Base-by-base conservation (phyloP, 2,797 vertebrate genomes). In the Gallinago solitaria region DNA sequence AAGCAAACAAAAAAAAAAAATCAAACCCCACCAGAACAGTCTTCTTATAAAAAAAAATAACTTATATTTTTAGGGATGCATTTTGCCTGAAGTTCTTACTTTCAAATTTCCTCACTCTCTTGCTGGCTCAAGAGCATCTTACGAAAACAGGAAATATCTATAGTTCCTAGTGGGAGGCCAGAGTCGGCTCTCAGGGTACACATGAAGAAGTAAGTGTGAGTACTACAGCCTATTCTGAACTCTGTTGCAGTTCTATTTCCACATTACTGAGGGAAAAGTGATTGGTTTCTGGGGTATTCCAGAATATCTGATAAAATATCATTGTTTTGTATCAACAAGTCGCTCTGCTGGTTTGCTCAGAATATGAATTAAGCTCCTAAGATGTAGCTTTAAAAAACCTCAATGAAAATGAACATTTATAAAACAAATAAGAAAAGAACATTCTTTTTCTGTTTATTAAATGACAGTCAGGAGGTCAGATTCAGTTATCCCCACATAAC, bases 401-500 rank as follows among this genome's bases (percentile, higher is more conserved):
- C 0, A 0, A 6, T 27, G 18, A 83, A 95, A 94, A 68, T 12
- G 13, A 35, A 61, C 9, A 2, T 79, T 83, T 77, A 48, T 57
- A 81, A 91, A 80, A 56, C 39, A 56, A 59, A 39, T 9, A 64
- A 94, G 33, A 83, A 53, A 68, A 76, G 18, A 87, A 84, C 57
- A 60, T 32, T 73, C 5, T 80, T 63, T 43, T 86, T 82, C 47
- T 65, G 30, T 63, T 77, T 87, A 21, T 71, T 33, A 45, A 79
- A 84, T 23, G 69, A 27, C 75, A 91, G 77, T 70, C 84, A 90
- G 83, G 70, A 88, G 86, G 95, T 93, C 89, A 94, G 76, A 54
- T 37, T 86, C 78, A 45, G 78, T 79, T 97, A 94, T 96, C 96
- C 95, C 93, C 85, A 84, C 3, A 5, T 95, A 96, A 96, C 95